A percentile compares a stretch with the other conserved stretches of the same genome.
phyloP scores from a whole-genome alignment of 2,888 invertebrate species.

The Lymantria monacha region DNA sequence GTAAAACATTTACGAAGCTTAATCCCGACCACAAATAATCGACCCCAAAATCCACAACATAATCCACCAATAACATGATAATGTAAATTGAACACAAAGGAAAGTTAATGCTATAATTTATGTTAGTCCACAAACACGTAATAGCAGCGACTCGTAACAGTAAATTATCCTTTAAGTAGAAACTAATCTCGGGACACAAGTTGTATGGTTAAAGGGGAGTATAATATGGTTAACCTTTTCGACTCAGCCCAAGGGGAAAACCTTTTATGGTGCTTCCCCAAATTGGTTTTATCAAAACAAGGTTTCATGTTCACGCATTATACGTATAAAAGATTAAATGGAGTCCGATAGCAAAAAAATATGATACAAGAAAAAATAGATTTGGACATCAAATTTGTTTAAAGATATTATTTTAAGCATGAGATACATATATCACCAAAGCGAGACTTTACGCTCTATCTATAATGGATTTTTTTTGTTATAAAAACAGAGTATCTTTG shows the following conservation, averaged over 20 bases:
- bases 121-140: slow-evolving; percentile 14
- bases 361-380: neutral
- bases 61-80: neutral
- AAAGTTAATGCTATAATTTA: slow-evolving; percentile 21
- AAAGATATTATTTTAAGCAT: too few relatives aligned
- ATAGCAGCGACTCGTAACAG: slow-evolving; percentile 18
- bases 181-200: slow-evolving; percentile 30
- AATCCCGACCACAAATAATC: neutral
- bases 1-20: too few relatives aligned
- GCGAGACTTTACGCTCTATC: too few relatives aligned
- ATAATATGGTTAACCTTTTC: slow-evolving; percentile 25
- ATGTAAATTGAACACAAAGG: slow-evolving; percentile 4
- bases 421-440: too few relatives aligned
- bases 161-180: slow-evolving; percentile 34
- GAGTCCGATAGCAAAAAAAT: neutral
- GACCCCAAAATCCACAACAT: neutral
- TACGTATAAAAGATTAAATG: slow-evolving; percentile 2
- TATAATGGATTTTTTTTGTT: too few relatives aligned
- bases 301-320: slow-evolving; percentile 7
- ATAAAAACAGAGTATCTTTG: too few relatives aligned
- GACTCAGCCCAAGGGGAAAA: slow-evolving; percentile 3
- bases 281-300: slow-evolving; percentile 11
- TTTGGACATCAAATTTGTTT: too few relatives aligned
- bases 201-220: slow-evolving; percentile 16
- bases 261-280: slow-evolving; percentile 10